Base-by-base conservation (phyloP, 2,113 vertebrate species). In the Holacanthus passer region DNA sequence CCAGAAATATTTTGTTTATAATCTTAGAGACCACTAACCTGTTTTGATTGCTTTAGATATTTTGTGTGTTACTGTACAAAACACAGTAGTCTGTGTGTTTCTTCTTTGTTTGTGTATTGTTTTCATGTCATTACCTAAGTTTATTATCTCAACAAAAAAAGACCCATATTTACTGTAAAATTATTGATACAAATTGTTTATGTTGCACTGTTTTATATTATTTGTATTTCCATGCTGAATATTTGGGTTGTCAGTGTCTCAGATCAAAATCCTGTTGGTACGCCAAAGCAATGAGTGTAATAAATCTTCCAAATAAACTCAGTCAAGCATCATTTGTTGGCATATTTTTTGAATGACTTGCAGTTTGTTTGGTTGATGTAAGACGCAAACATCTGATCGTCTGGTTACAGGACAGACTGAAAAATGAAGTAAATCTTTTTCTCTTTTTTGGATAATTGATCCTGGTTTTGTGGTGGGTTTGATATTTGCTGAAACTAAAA, bases 261-360 rank as follows among this genome's bases (percentile, higher is more conserved):
- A n/a, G 29, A 79, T 39, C 3, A 39, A 56, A 48, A 69, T 58
- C 22, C 32, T 63, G 3, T 60, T 29, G 1, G 8, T 66, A 17
- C 43, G 59, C 45, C 47, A 79, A 78, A 78, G 45, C 48, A 83
- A 27, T 35, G 53, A 78, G 74, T 79, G 48, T 68, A 65, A 73
- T 59, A 74, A 52, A 79, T 45, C 14, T 58, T 72, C 41, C 27
- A 67, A 86, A 80, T 85, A 77, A 87, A 87, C 11, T 43, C 29
- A 24, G 7, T 35, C 13, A 37, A 8, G 16, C 4, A 19, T 43
- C 2, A 41, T 68, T 32, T 59, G 7, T 64, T 50, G 62, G 17
- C 64, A 2, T 62, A 3, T 60, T 16, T 68, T 73, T 27, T 41
- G 22, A 63, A 48, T 48, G 11, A 31, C 0, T 59, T 14, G 7